phyloP scores from a whole-genome alignment of 2,113 vertebrate species.

The Antechinus stuartii region DNA sequence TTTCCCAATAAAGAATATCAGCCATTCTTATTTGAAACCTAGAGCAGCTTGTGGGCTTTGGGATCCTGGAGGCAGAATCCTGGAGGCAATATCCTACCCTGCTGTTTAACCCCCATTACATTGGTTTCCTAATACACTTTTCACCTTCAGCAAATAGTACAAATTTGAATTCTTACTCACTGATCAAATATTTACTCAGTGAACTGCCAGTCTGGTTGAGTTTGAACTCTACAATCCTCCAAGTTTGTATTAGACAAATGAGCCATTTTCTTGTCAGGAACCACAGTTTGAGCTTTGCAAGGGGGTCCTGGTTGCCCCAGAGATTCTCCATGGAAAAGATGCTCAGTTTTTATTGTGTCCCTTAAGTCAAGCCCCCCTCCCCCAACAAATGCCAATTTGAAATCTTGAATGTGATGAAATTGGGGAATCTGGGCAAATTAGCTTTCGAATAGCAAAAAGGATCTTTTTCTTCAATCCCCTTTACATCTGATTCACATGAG shows the following conservation, averaged over 20 bases:
- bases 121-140: conserved; percentile 78
- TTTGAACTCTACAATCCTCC: conserved; percentile 64
- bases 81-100: conserved; percentile 60
- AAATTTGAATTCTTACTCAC: conserved; percentile 81
- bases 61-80: conserved; percentile 31
- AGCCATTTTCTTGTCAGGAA: conserved; percentile 64
- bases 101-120: conserved; percentile 78
- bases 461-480: neutral
- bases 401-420: neutral
- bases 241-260: conserved; percentile 71
- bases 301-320: neutral
- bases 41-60: conserved; percentile 35
- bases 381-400: neutral
- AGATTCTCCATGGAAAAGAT: conserved; percentile 18
- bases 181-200: conserved; percentile 80
- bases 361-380: neutral
- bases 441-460: conserved; percentile 24
- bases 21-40: neutral
- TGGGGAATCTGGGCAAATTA: neutral
- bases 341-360: neutral
- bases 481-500: neutral
- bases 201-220: conserved; percentile 71
- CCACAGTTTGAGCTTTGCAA: conserved; percentile 19
- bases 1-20: neutral
- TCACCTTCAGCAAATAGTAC: conserved; percentile 78